Percentiles rank a stretch among this genome's conserved stretches.
These are phyloP conservation scores for Drosophila histrio DNA, from an alignment of 2,888 invertebrate genomes.

Conservation along the genomic window DNA sequence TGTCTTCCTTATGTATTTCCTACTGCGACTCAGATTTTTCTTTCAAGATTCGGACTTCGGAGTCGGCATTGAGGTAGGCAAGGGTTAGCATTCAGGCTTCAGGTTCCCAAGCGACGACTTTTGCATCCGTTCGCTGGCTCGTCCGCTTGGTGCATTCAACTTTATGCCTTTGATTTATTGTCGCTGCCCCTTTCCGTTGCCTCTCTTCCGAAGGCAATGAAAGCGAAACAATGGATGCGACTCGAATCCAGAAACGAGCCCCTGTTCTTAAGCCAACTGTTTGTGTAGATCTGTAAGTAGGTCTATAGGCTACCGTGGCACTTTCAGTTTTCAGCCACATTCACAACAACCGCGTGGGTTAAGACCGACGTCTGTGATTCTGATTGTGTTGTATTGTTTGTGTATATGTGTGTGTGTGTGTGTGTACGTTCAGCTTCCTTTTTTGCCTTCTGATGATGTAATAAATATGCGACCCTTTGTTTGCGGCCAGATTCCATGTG, in stretches of 20 bases:
- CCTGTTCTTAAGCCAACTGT: slow-evolving; percentile 53
- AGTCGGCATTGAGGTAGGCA: slow-evolving; percentile 60
- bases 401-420: neutral
- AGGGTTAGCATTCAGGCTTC: slow-evolving; percentile 47
- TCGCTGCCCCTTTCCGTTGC: slow-evolving; percentile 42
- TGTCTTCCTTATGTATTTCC: slow-evolving; percentile 23
- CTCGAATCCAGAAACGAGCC: slow-evolving; percentile 50
- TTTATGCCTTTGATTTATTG: slow-evolving; percentile 79
- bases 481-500: slow-evolving; percentile 51
- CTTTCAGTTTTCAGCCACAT: slow-evolving; percentile 68
- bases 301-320: slow-evolving; percentile 80
- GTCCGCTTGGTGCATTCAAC: slow-evolving; percentile 68
- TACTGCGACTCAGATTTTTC: slow-evolving; percentile 63
- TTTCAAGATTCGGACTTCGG: slow-evolving; percentile 58
- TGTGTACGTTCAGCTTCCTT: slow-evolving; percentile 48
- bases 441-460: slow-evolving; percentile 64
- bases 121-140: slow-evolving; percentile 67
- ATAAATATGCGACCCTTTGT: slow-evolving; percentile 71
- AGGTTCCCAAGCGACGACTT: slow-evolving; percentile 70
- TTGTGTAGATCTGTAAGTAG: slow-evolving; percentile 62
- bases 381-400: slow-evolving; percentile 20
- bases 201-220: slow-evolving; percentile 56
- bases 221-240: slow-evolving; percentile 77
- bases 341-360: slow-evolving; percentile 36
- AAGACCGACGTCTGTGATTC: slow-evolving; percentile 35